A percentile compares a stretch with the other conserved stretches of the same genome.
These are phyloP conservation scores for Hirundichthys speculiger DNA, from an alignment of 2,113 vertebrate genomes.

Conservation along the genomic window DNA sequence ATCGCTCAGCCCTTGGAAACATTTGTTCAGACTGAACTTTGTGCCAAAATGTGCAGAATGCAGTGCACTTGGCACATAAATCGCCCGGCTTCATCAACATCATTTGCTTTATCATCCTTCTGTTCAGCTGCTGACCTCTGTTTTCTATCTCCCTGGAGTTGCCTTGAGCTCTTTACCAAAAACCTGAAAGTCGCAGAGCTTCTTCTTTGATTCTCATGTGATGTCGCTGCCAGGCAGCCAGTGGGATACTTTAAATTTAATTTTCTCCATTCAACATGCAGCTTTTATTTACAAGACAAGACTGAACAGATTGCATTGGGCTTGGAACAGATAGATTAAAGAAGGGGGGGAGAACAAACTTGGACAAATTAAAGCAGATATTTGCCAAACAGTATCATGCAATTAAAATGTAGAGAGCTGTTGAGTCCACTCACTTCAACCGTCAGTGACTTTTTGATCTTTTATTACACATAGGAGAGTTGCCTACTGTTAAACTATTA, in stretches of 20 bases:
- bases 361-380: constrained; percentile 66
- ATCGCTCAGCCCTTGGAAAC: constrained; percentile 27
- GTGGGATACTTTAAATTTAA: constrained; percentile 77
- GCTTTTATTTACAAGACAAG: constrained; percentile 81
- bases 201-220: constrained; percentile 62
- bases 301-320: constrained; percentile 73
- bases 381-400: constrained; percentile 70
- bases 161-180: constrained; percentile 48
- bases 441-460: constrained; percentile 72
- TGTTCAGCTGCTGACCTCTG: constrained; percentile 18
- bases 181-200: constrained; percentile 55
- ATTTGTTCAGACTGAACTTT: constrained; percentile 13
- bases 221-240: constrained; percentile 78
- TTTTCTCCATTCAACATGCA: constrained; percentile 71
- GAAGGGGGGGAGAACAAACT: constrained; percentile 33
- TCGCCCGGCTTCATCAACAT: constrained; percentile 31
- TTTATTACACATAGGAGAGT: constrained; percentile 69
- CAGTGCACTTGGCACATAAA: constrained; percentile 8
- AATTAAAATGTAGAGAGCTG: constrained; percentile 67
- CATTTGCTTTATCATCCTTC: constrained; percentile 19
- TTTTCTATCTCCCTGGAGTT: constrained; percentile 47
- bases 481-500: constrained; percentile 70
- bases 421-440: constrained; percentile 61
- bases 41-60: constrained; percentile 50
- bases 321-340: constrained; percentile 65